Evolutionary conservation across 37 sponge, comb jelly and placozoan species (phyloP), one percentile per base, ranked within the genome.

Genomic region (Ianthella basta): DNA sequence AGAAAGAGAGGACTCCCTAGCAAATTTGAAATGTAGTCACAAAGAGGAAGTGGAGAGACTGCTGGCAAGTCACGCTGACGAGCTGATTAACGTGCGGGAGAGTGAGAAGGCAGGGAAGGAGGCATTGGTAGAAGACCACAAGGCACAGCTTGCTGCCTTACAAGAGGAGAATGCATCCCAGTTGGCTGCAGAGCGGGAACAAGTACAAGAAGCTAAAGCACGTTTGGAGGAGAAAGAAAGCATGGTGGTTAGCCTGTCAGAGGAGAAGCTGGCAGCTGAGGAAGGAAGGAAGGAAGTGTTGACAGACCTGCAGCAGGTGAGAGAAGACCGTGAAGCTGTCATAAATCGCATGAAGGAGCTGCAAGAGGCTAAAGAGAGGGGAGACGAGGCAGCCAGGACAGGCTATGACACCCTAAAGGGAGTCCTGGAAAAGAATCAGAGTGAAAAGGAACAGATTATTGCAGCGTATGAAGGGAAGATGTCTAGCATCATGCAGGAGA

Each of bases 291-390:
- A 18, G 10, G 8, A 0, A 44, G 50, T 8, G 3, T 44, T 44
- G 50, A 8, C 50, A 44, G 50, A 44, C 18, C 3, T 88, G 50
- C 55, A 78, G 54, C 56, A 75, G 54, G 54, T n/a, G n/a, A 75
- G 54, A 41, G 78, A 75, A 32, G 33, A 69, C 70, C 4, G 1
- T 30, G 34, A n/a, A 69, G 19, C 70, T 32, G 27, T n/a, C 70
- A 44, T 10, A 44, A 3, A 44, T 8, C 50, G 8, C 3, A 8
- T 44, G 50, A 44, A 10, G 50, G 50, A 44, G 50, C 50, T 44
- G 50, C 50, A 44, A 44, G 50, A 44, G 50, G 50, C 50, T 44
- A 44, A 44, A 44, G 50, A n/a, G n/a, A n/a, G n/a, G n/a, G n/a
- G n/a, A n/a, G n/a, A 44, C 8, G 50, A 44, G 50, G 3, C 50